Evolutionary conservation across 2,888 invertebrate genomes (phyloP).

Genomic region (Caenorhabditis drosophilae): DNA sequence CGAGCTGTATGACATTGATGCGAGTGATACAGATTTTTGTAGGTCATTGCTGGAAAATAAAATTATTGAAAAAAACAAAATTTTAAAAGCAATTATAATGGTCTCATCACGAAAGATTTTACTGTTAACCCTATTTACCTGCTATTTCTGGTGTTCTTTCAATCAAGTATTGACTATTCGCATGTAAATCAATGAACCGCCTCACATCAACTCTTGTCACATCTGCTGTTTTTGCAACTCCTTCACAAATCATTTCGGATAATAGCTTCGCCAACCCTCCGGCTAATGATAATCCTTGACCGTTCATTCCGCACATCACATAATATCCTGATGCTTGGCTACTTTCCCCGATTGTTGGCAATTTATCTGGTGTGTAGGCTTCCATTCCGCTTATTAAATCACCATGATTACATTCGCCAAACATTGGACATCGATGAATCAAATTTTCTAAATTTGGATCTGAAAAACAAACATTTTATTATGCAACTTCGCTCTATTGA

Average conservation of each 20-base stretch:
- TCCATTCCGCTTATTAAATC: constrained; percentile 87
- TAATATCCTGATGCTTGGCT: constrained; percentile 89
- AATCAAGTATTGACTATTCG: constrained; percentile 87
- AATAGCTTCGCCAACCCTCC: constrained; percentile 92
- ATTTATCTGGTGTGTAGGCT: constrained; percentile 94
- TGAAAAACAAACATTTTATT: too few species aligned
- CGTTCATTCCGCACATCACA: constrained; percentile 94
- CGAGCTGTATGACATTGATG: constrained; percentile 79
- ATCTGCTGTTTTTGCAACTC: constrained; percentile 74
- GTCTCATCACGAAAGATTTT: constrained; percentile 36
- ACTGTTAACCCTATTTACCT: too few species aligned
- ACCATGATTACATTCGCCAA: constrained; percentile 80
- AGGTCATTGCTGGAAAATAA: constrained; percentile 52
- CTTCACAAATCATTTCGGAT: constrained; percentile 82
- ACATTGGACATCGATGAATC: constrained; percentile 81
- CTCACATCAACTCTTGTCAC: constrained; percentile 88
- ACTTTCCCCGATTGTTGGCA: constrained; percentile 91
- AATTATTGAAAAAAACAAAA: background rate
- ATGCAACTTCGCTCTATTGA: too few species aligned
- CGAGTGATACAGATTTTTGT: constrained; percentile 77
- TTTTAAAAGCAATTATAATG: too few species aligned
- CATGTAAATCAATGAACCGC: constrained; percentile 88
- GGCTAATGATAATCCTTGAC: constrained; percentile 90
- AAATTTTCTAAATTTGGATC: constrained; percentile 81
- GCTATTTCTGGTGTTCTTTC: constrained; percentile 90